These are phyloP conservation scores for Penaeus vannamei DNA, from an alignment of 1,140 invertebrate species.

Conservation along the genomic window DNA sequence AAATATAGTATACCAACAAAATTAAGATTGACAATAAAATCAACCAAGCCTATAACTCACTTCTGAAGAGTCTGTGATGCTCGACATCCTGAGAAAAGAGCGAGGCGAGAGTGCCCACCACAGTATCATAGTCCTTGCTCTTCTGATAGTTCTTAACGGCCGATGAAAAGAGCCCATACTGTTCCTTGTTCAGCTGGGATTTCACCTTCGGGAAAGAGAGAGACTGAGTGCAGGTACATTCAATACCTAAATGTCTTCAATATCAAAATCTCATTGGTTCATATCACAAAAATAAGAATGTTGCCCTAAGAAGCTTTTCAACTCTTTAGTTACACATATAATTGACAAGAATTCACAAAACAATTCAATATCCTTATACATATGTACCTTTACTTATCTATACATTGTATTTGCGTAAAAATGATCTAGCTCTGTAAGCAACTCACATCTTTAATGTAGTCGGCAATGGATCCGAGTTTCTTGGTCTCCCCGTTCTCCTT, in stretches of 20 bases:
- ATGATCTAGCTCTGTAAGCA: neutral
- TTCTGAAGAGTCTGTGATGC: conserved; percentile 56
- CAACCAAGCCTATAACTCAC: conserved; percentile 35
- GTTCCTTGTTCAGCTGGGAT: conserved; percentile 22
- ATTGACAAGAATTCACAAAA: too few species aligned
- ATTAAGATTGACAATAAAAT: neutral
- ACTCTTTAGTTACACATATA: too few species aligned
- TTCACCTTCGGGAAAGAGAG: conserved; percentile 56
- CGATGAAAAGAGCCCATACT: conserved; percentile 56
- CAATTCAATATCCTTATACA: neutral
- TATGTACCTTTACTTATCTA: neutral
- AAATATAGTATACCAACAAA: neutral
- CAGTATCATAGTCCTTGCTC: conserved; percentile 38
- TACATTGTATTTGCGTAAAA: neutral
- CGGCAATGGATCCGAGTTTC: neutral
- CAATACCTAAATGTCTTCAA: too few species aligned
- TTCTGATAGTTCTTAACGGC: conserved; percentile 58
- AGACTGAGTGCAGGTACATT: neutral
- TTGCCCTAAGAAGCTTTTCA: too few species aligned
- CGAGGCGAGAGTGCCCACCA: conserved; percentile 26
- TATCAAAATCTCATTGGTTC: too few species aligned
- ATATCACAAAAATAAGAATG: too few species aligned
- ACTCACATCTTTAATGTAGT: conserved; percentile 35
- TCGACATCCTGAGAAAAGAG: conserved; percentile 35
- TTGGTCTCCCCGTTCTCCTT: conserved; percentile 26